Percentiles rank a stretch among this genome's conserved stretches.
Conservation (phyloP, 2,797 vertebrate species). For the Clangula hyemalis region DNA sequence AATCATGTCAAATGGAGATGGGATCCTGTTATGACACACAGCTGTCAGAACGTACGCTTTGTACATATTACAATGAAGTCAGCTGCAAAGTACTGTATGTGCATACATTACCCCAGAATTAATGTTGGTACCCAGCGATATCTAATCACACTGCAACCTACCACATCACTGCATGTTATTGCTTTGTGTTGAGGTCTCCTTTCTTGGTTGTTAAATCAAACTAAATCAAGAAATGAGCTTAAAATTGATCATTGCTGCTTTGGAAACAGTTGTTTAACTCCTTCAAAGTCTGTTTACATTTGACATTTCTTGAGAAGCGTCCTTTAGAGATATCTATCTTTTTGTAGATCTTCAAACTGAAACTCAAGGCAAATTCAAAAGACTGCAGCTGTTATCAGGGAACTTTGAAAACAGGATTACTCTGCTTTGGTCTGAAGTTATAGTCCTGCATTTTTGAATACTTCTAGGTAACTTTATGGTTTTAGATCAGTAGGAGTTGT, state of each 20-base stretch:
- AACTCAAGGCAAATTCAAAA: conserved; percentile 63
- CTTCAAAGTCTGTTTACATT: conserved; percentile 64
- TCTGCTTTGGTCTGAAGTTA: conserved; percentile 62
- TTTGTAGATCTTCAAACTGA: conserved; percentile 64
- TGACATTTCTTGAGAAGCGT: conserved; percentile 59
- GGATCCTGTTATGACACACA: not conserved
- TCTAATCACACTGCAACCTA: not conserved
- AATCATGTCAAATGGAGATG: not conserved
- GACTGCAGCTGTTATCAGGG: conserved; percentile 51
- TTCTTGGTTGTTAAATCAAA: not conserved
- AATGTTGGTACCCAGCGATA: not conserved
- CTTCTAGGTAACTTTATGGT: conserved; percentile 28
- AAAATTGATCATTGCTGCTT: conserved; percentile 51
- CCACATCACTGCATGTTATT: not conserved
- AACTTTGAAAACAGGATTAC: conserved; percentile 66
- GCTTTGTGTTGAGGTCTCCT: not conserved
- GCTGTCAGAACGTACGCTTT: not conserved
- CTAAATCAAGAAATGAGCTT: conserved; percentile 26
- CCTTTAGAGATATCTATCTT: conserved; percentile 57
- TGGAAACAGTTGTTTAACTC: conserved; percentile 54
- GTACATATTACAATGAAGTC: not conserved
- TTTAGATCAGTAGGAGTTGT: not conserved
- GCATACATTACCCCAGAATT: not conserved
- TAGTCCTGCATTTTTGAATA: not conserved
- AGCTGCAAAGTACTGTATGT: not conserved